Percentiles rank a stretch among this genome's conserved stretches.
phyloP scores from a whole-genome alignment of 2,888 invertebrate species.

The Phorcus lineatus region DNA sequence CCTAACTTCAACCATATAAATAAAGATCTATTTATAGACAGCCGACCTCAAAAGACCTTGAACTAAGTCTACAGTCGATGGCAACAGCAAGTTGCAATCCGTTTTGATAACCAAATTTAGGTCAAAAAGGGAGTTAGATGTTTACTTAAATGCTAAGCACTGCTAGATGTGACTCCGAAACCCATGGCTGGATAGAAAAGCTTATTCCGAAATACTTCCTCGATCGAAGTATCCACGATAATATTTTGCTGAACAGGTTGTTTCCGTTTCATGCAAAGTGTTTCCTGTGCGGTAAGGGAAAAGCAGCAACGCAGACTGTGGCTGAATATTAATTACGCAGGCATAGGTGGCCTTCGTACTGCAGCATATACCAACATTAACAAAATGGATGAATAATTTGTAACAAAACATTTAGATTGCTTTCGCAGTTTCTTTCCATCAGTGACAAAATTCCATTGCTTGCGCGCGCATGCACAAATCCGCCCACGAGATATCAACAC shows the following conservation, averaged over 20 bases:
- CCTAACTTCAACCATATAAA: neutral
- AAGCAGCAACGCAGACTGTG: too few relatives aligned
- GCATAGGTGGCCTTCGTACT: neutral
- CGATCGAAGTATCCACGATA: neutral
- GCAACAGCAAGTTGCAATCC: neutral
- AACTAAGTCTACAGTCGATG: neutral
- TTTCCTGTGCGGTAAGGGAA: neutral
- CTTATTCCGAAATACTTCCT: neutral
- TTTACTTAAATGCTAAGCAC: too few relatives aligned
- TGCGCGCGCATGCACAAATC: slow-evolving; percentile 35
- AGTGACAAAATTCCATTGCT: slow-evolving; percentile 24
- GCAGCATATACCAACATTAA: too few relatives aligned
- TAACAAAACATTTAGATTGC: too few relatives aligned
- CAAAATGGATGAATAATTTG: too few relatives aligned
- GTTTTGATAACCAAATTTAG: neutral
- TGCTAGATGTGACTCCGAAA: too few relatives aligned
- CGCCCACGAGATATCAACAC: slow-evolving; percentile 40
- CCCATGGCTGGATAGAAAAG: neutral
- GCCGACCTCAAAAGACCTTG: slow-evolving; percentile 13
- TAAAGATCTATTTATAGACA: neutral
- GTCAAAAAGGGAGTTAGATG: too few relatives aligned
- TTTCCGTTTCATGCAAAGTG: neutral
- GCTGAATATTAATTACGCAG: neutral
- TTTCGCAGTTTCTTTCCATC: too few relatives aligned
- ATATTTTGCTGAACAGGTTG: slow-evolving; percentile 20